Percentiles rank a stretch among this genome's conserved stretches.
Conservation (phyloP, 2,888 invertebrate species). For the Acutogordius australiensis region DNA sequence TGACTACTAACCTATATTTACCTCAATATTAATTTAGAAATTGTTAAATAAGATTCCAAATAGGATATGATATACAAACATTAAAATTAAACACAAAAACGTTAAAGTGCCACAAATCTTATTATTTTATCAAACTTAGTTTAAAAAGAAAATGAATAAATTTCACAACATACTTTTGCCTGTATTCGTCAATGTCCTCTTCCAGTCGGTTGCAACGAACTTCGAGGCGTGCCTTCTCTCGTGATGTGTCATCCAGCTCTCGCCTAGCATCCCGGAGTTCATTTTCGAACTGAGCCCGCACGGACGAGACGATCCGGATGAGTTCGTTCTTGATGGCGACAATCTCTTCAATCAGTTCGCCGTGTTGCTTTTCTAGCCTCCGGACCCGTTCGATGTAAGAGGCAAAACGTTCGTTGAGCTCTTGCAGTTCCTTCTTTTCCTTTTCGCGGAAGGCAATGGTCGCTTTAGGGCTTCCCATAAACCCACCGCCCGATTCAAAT, state of each 20-base stretch:
- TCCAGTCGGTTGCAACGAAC: slow-evolving; percentile 25
- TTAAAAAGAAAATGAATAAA: too few species aligned
- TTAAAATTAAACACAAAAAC: too few species aligned
- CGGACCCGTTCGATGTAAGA: slow-evolving; percentile 27
- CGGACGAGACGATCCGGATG: not conserved
- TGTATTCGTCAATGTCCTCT: slow-evolving; percentile 25
- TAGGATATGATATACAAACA: too few species aligned
- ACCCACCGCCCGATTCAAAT: slow-evolving; percentile 11
- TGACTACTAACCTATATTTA: too few species aligned
- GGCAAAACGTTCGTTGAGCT: slow-evolving; percentile 29
- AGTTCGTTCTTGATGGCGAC: slow-evolving; percentile 19
- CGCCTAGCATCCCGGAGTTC: slow-evolving; percentile 27
- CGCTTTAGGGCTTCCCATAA: slow-evolving; percentile 23
- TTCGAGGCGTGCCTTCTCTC: slow-evolving; percentile 27
- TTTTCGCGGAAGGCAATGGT: slow-evolving; percentile 24
- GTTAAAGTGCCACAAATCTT: too few species aligned
- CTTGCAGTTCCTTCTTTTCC: slow-evolving; percentile 29
- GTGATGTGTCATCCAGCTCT: slow-evolving; percentile 27
- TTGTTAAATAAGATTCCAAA: too few species aligned
- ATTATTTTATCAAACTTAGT: too few species aligned
- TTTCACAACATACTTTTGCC: slow-evolving; percentile 17
- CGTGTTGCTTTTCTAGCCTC: slow-evolving; percentile 26
- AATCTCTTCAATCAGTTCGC: slow-evolving; percentile 22
- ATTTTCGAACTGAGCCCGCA: slow-evolving; percentile 21
- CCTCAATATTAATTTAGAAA: too few species aligned